Percentiles rank a stretch among this genome's conserved stretches.
Evolutionary conservation across 2,113 vertebrate species (phyloP).

Genomic region (Strigops habroptila): DNA sequence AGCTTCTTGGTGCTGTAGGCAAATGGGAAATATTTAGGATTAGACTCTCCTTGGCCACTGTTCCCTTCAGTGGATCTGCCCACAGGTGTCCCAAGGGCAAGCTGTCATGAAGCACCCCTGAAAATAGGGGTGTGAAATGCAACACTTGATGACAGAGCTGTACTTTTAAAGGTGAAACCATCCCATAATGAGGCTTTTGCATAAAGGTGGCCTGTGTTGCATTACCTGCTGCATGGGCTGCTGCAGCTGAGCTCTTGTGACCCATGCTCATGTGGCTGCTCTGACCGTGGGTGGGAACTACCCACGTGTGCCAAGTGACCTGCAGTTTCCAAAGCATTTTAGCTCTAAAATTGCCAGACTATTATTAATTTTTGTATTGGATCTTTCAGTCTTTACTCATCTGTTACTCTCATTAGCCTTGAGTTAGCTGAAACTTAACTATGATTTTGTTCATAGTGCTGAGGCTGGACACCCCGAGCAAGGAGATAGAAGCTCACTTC

Average conservation of each 20-base stretch:
- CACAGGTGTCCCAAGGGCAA: background rate
- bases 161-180: accelerated
- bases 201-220: background rate
- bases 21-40: background rate
- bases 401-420: background rate
- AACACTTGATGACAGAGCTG: background rate
- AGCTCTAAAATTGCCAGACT: background rate
- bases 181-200: background rate
- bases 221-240: background rate
- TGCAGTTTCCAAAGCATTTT: background rate
- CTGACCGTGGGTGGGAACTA: accelerated
- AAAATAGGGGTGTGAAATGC: background rate
- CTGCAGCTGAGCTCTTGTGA: background rate
- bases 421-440: conserved; percentile 10
- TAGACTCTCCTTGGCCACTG: background rate
- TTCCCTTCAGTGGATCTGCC: background rate
- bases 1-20: background rate
- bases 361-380: background rate
- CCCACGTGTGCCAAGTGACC: accelerated
- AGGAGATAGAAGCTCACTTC: conserved; percentile 54
- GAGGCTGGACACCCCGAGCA: conserved; percentile 31
- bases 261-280: accelerated
- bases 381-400: background rate
- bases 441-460: conserved; percentile 32
- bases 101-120: background rate